Evolutionary conservation across 1,140 invertebrate species (phyloP).

Genomic region (Bombus picipes): DNA sequence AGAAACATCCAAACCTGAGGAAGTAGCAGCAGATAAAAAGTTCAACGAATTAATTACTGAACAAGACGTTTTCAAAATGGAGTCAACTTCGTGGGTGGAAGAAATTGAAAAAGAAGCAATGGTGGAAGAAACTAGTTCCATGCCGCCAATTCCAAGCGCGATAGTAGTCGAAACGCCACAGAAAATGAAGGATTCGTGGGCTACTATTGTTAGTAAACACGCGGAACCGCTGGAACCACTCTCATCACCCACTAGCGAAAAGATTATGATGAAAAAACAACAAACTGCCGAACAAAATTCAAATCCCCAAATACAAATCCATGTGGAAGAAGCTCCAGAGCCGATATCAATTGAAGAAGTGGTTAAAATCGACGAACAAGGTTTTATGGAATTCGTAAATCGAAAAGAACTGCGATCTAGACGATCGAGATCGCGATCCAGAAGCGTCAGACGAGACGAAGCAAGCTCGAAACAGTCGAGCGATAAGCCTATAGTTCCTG

Average conservation of each 20-base stretch:
- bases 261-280: slow-evolving; percentile 18
- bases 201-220: slow-evolving; percentile 65
- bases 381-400: slow-evolving; percentile 81
- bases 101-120: slow-evolving; percentile 45
- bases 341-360: slow-evolving; percentile 73
- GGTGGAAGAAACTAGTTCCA: background rate
- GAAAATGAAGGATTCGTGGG: slow-evolving; percentile 55
- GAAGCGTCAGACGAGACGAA: slow-evolving; percentile 68
- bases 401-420: slow-evolving; percentile 78
- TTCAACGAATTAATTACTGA: background rate
- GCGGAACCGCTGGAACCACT: slow-evolving; percentile 33
- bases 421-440: slow-evolving; percentile 80
- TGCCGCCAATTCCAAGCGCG: background rate
- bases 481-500: background rate
- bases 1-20: background rate
- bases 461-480: background rate
- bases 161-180: background rate
- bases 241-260: background rate
- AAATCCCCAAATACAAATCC: slow-evolving; percentile 81
- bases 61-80: background rate
- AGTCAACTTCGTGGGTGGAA: slow-evolving; percentile 49
- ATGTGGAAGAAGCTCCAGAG: slow-evolving; percentile 72
- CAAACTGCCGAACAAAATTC: slow-evolving; percentile 40
- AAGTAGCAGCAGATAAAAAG: background rate
- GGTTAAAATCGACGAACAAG: slow-evolving; percentile 81